These are phyloP conservation scores for Chelonoidis abingdonii DNA, from an alignment of 2,113 vertebrate genomes.

Conservation along the genomic window DNA sequence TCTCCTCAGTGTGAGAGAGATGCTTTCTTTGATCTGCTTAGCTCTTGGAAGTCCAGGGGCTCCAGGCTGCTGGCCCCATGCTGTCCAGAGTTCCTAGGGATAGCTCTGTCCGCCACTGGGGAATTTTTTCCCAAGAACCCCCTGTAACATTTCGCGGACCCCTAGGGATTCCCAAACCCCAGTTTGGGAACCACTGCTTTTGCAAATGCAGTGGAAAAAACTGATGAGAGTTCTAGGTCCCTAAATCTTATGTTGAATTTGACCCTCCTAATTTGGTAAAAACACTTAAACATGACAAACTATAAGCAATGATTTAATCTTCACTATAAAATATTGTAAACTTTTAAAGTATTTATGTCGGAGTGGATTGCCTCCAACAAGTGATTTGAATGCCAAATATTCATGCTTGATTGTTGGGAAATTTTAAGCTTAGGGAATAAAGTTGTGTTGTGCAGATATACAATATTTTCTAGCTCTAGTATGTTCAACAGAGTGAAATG, in stretches of 20 bases:
- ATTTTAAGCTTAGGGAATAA: background rate
- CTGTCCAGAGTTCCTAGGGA: too few relatives aligned
- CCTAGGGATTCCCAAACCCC: too few relatives aligned
- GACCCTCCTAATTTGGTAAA: background rate
- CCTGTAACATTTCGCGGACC: too few relatives aligned
- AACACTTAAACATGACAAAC: background rate
- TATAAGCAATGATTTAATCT: constrained; percentile 15
- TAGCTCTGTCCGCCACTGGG: too few relatives aligned
- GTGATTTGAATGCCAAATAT: background rate
- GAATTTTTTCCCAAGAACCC: too few relatives aligned
- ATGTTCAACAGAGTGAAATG: background rate
- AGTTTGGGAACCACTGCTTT: background rate
- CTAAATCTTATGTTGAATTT: background rate
- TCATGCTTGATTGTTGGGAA: background rate
- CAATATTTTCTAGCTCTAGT: too few relatives aligned
- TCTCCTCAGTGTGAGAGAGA: too few relatives aligned
- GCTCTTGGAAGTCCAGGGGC: too few relatives aligned
- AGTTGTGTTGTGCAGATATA: background rate
- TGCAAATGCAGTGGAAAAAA: constrained; percentile 1
- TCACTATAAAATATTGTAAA: background rate
- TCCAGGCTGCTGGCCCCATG: too few relatives aligned
- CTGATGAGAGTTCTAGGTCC: background rate
- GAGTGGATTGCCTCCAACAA: background rate
- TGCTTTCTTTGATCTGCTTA: too few relatives aligned
- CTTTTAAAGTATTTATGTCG: background rate